phyloP scores from a whole-genome alignment of 2,113 vertebrate genomes.

The Dolichallabes microphthalmus region DNA sequence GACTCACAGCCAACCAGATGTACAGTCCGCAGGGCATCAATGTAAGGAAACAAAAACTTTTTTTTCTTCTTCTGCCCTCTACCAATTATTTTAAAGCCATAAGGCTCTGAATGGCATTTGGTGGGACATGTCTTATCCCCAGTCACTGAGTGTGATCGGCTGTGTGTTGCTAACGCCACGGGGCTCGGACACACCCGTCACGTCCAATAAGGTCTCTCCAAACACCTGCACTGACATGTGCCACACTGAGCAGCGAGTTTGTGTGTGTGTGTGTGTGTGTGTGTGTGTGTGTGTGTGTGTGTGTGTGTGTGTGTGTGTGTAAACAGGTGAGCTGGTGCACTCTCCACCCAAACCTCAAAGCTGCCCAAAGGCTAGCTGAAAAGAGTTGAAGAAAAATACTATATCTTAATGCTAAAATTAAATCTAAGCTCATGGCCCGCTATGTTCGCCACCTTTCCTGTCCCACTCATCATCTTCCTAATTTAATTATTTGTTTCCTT shows the following conservation, averaged over 20 bases:
- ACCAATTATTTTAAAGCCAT: conserved; percentile 92
- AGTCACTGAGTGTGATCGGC: conserved; percentile 82
- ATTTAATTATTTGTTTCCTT: conserved; percentile 20
- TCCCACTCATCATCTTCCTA: not conserved
- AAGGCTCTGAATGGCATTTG: conserved; percentile 86
- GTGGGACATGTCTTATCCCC: conserved; percentile 79
- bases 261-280: not conserved
- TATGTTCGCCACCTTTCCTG: not conserved
- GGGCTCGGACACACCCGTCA: conserved; percentile 79
- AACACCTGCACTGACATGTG: conserved; percentile 83
- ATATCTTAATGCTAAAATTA: conserved; percentile 60
- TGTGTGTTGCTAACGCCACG: conserved; percentile 73
- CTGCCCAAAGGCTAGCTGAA: conserved; percentile 38
- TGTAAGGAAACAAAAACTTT: conserved; percentile 80
- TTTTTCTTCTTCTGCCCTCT: conserved; percentile 55
- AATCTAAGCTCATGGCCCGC: not conserved
- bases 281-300: conserved; percentile 7
- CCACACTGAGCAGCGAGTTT: conserved; percentile 56
- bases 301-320: conserved; percentile 4
- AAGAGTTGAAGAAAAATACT: conserved; percentile 21
- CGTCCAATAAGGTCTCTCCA: conserved; percentile 74
- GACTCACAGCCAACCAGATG: conserved; percentile 97
- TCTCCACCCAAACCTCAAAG: conserved; percentile 58
- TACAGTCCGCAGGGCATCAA: conserved; percentile 99
- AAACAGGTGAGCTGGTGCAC: conserved; percentile 83